Evolutionary conservation across 2,797 vertebrate species (phyloP).

Genomic region (Naso thynnoides): DNA sequence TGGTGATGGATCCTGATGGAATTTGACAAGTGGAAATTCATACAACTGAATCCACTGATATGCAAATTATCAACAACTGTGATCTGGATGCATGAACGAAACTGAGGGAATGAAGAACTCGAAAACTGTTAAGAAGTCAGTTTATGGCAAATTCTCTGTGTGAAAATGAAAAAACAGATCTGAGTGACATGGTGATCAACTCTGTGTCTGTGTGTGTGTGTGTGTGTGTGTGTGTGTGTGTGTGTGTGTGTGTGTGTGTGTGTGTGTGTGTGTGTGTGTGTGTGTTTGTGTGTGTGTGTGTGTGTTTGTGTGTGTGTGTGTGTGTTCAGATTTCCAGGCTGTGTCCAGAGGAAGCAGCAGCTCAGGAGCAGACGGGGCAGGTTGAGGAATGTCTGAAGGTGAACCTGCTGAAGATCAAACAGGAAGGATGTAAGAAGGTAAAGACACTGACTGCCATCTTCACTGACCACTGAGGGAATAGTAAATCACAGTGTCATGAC

Average conservation of each 20-base stretch:
- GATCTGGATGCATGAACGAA: neutral
- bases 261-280: neutral
- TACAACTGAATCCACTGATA: slow-evolving; percentile 23
- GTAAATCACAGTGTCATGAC: neutral
- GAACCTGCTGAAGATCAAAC: slow-evolving; percentile 95
- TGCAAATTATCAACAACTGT: slow-evolving; percentile 1
- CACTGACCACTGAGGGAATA: slow-evolving; percentile 1
- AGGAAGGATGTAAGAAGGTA: slow-evolving; percentile 95
- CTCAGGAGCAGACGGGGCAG: slow-evolving; percentile 97
- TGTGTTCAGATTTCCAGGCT: slow-evolving; percentile 88
- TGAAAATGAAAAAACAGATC: no score
- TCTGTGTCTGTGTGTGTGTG: no score
- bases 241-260: no score
- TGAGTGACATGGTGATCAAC: no score
- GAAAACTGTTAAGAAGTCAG: no score
- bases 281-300: neutral
- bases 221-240: no score
- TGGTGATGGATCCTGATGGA: no score
- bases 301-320: slow-evolving; percentile 3
- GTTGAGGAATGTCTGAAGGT: slow-evolving; percentile 98
- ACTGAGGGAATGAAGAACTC: neutral
- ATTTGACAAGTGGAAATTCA: slow-evolving; percentile 3
- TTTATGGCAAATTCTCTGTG: no score
- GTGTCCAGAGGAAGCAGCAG: slow-evolving; percentile 95
- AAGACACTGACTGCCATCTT: neutral